Evolutionary conservation across 1,140 invertebrate genomes (phyloP), one percentile per base, ranked within the genome.

Genomic region (Ephestia elutella): DNA sequence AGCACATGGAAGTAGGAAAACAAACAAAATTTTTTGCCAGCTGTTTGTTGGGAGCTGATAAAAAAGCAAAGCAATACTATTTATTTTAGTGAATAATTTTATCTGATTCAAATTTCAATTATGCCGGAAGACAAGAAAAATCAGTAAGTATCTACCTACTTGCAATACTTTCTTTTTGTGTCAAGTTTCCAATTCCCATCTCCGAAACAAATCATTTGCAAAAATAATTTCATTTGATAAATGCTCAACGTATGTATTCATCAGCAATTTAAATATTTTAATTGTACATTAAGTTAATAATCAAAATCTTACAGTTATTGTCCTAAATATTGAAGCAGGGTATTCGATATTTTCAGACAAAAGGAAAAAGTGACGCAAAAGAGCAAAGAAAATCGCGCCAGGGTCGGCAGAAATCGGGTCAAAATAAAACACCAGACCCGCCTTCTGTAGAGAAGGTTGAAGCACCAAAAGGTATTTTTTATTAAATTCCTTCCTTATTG

Each of bases 351-450:
- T 76, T 80, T 50, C 60, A 82, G 77, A 54, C 65, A 71, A 19
- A 82, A 79, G 66, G 60, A 17, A 80, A 70, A 63, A 59, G 71
- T 69, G 76, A 82, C n/a, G 66, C 82, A 3, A 87, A 82, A 68
- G 82, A 87, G 13, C 83, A 86, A 49, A 70, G 79, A 21, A 62
- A 70, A 64, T 73, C 76, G 51, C 75, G 80, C 1, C 70, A 73
- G 48, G 53, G 61, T 19, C 61, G 71, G 20, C 63, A 75, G 15
- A 73, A 80, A 51, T 15, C 32, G 13, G 32, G 49, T 8, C 53
- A 48, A 7, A 57, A 55, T 57, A 19, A 30, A 21, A n/a, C 20
- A 7, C 11, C 19, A 11, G 21, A 9, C 5, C 11, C 19, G 3
- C 8, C 18, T 20, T 5, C 49, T 9, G 8, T 11, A 7, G 70